These are phyloP conservation scores for Paratrypauchen microcephalus DNA, from an alignment of 2,797 vertebrate species.

Conservation along the genomic window DNA sequence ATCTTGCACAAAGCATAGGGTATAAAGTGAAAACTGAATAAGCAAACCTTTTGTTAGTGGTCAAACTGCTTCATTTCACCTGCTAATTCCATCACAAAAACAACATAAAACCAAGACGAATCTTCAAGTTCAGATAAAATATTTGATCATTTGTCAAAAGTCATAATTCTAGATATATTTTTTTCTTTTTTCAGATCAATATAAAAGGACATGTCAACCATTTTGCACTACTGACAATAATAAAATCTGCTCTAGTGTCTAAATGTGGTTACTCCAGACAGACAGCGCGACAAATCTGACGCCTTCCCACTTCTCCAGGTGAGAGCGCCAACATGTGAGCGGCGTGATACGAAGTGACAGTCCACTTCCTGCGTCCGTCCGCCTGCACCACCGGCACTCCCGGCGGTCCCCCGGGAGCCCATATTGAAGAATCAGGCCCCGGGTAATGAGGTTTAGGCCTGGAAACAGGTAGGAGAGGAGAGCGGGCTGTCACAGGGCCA, in stretches of 20 bases:
- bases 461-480: conserved; percentile 12
- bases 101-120: too few species aligned
- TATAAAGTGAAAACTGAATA: too few species aligned
- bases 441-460: conserved; percentile 55
- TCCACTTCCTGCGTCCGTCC: conserved; percentile 46
- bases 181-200: not conserved
- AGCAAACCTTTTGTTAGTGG: too few species aligned
- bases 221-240: not conserved
- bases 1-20: too few species aligned
- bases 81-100: too few species aligned
- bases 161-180: too few species aligned
- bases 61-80: too few species aligned
- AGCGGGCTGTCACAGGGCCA: conserved; percentile 18
- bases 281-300: conserved; percentile 22
- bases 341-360: conserved; percentile 46
- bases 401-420: conserved; percentile 15
- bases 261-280: not conserved
- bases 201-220: not conserved
- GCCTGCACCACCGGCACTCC: conserved; percentile 19
- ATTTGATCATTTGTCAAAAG: too few species aligned
- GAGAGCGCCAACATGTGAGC: not conserved
- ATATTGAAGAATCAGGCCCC: conserved; percentile 27
- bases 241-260: not conserved
- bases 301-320: not conserved
- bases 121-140: too few species aligned